Evolutionary conservation across 2,113 vertebrate species (phyloP), one percentile per base, ranked within the genome.

Genomic region (Rhinopomastus cyanomelas): DNA sequence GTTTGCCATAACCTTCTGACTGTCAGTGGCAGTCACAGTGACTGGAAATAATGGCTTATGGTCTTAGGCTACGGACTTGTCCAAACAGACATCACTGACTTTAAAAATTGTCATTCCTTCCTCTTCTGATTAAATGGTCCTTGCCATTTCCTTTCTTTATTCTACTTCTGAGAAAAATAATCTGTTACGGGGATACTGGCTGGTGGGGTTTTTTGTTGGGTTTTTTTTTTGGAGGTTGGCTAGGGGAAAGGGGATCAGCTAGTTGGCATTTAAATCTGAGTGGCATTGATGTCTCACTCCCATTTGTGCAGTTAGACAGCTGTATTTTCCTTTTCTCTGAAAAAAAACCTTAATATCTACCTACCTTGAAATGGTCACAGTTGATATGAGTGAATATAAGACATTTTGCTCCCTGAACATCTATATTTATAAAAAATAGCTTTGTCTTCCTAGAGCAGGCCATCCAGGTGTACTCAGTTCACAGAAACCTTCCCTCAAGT

Each of bases 51-150:
- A 44, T 48, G 62, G 64, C 26, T 82, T 30, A 39, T 69, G 55
- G 37, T 88, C 34, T 84, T 69, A 72, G 46, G 22, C 46, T 94
- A 81, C 80, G 87, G 80, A 84, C 27, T 94, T 62, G 22, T 90
- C 26, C 52, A 37, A 94, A 91, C 88, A 90, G 17, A 32, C n/a
- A 8, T 59, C 57, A 76, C 52, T 84, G 77, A 66, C 61, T 67
- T 69, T 13, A 75, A 42, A 71, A 83, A 64, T 71, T 56, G 25
- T 46, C 37, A 21, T 29, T 81, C 19, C 56, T 93, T 88, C 65
- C 29, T 80, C 23, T n/a, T 78, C 52, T 39, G 51, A 53, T 72
- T 52, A 71, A 87, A 29, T 57, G 73, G 37, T 66, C 23, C 81
- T 22, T 76, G 53, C 36, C 19, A 36, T 23, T 87, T 53, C 36